A percentile compares a stretch with the other conserved stretches of the same genome.
Conservation (phyloP, 2,888 invertebrate species). For the Monoplex corrugatus region DNA sequence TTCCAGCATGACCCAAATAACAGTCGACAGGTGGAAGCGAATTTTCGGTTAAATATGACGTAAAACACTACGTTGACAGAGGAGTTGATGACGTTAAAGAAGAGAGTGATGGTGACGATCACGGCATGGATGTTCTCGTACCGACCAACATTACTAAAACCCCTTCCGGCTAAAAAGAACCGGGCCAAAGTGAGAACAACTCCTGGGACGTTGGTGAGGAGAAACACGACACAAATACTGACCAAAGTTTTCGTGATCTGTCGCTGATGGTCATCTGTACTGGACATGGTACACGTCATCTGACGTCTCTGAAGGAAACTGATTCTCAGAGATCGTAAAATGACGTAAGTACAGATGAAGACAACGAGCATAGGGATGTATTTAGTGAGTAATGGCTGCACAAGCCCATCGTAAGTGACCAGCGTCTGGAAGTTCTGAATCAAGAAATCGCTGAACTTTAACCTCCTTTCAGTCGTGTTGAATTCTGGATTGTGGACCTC, state of each 20-base stretch:
- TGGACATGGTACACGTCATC: background rate
- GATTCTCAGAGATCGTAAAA: background rate
- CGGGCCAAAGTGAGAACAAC: background rate
- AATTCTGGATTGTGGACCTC: background rate
- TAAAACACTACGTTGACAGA: conserved; percentile 23
- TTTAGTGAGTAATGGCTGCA: background rate
- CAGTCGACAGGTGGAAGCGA: background rate
- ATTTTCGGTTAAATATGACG: background rate
- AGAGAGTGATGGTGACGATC: background rate
- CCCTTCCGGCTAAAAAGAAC: background rate
- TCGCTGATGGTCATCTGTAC: background rate
- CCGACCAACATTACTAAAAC: background rate
- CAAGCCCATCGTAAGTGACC: background rate
- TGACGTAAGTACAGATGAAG: background rate
- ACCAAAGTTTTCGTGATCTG: conserved; percentile 21
- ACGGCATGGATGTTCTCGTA: conserved; percentile 9
- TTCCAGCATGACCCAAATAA: background rate
- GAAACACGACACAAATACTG: conserved; percentile 19
- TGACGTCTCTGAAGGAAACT: background rate
- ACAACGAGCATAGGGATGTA: background rate
- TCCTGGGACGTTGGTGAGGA: background rate
- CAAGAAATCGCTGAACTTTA: background rate
- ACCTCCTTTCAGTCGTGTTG: background rate
- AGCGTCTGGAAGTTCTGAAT: background rate
- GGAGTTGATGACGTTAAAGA: background rate